Evolutionary conservation across 2,113 vertebrate species (phyloP), one percentile per base, ranked within the genome.

Genomic region (Morone saxatilis): DNA sequence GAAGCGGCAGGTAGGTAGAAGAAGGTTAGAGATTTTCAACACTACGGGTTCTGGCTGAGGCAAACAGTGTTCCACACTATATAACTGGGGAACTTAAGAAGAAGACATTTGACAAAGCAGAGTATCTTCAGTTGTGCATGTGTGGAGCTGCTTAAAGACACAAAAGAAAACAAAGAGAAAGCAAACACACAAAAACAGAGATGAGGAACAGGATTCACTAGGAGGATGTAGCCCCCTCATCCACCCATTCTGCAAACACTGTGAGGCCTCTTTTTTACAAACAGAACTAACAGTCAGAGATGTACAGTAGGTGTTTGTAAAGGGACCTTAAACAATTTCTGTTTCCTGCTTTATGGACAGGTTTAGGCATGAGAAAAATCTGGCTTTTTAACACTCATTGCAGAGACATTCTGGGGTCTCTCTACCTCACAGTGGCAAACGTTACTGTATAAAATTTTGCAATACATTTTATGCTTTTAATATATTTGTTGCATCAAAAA

Each of bases 121-220:
- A n/a, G 6, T 36, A 25, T 41, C 48, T 54, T 17, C 48, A 12
- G 13, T 4, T 38, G 57, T 63, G 71, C 67, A 57, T 73, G 72
- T 60, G 68, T 38, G 45, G 7, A 69, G 75, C 25, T 22, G 19
- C 76, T n/a, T 54, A 80, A 54, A 63, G 76, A 66, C 53, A 50
- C 31, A n/a, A 83, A 71, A 59, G 67, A 71, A 74, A 78, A 76
- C 61, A 80, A 77, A 48, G 25, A 61, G 56, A 73, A 62, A 62
- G 68, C 62, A 87, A 84, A 87, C 74, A 80, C 68, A 68, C 41
- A 41, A 16, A 65, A 76, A 73, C 62, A 38, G 14, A 38, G 14
- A 78, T 11, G 16, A 51, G 19, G 70, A 71, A 65, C 77, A 63
- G 78, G 66, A 81, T 77, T 74, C 57, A 50, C 60, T 77, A 68